Conservation (phyloP, 2,888 invertebrate genomes). For the Isoperla grammatica region DNA sequence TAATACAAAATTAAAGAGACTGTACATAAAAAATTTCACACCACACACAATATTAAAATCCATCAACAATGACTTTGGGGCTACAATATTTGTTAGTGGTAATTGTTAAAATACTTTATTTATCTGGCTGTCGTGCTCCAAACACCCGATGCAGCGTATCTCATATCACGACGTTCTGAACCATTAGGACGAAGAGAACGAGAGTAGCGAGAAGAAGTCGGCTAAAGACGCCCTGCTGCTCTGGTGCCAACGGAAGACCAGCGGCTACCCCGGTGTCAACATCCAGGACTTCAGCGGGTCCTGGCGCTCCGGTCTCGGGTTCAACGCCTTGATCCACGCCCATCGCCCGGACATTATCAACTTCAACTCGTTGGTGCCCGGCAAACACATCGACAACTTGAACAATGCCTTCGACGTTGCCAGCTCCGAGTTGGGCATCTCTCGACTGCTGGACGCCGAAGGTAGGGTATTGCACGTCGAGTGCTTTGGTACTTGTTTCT, state of each 20-base stretch:
- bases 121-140: too few species aligned
- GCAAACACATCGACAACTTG: slow-evolving; percentile 87
- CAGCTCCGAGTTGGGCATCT: slow-evolving; percentile 87
- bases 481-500: too few species aligned
- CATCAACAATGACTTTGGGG: too few species aligned
- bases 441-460: slow-evolving; percentile 89
- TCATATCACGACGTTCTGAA: too few species aligned
- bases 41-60: too few species aligned
- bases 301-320: slow-evolving; percentile 95
- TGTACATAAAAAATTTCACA: too few species aligned
- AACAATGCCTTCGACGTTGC: slow-evolving; percentile 98
- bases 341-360: slow-evolving; percentile 95
- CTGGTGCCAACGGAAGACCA: slow-evolving; percentile 98
- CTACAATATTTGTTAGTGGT: too few species aligned
- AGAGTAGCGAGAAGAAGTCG: slow-evolving; percentile 95
- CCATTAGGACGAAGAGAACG: slow-evolving; percentile 96
- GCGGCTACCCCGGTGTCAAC: slow-evolving; percentile 84
- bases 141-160: too few species aligned
- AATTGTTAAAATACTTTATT: too few species aligned
- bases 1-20: too few species aligned
- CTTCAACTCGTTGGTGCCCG: slow-evolving; percentile 71
- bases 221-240: slow-evolving; percentile 96
- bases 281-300: slow-evolving; percentile 88
- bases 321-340: slow-evolving; percentile 97
- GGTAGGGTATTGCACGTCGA: too few species aligned